Percentiles rank a stretch among this genome's conserved stretches.
Conservation (phyloP, 35 echinoderm and acorn worm genomes). For the Lytechinus variegatus region DNA sequence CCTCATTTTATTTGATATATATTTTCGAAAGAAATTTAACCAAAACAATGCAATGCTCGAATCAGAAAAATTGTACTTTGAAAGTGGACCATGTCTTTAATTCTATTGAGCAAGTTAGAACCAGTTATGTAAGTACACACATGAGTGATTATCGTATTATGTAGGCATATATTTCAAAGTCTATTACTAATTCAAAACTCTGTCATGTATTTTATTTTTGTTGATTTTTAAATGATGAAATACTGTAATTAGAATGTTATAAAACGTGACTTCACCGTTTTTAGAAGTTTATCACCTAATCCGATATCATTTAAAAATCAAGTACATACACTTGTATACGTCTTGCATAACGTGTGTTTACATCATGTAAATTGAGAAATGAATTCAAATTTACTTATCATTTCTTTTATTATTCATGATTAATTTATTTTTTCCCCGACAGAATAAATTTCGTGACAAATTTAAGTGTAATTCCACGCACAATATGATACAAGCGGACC, state of each 20-base stretch:
- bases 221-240: neutral
- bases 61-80: neutral
- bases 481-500: too few relatives aligned
- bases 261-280: neutral
- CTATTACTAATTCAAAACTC: neutral
- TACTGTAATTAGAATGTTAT: neutral
- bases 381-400: too few relatives aligned
- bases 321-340: neutral
- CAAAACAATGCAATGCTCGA: neutral
- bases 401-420: neutral
- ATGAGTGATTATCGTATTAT: too few relatives aligned
- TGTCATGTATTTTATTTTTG: neutral
- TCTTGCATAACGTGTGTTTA: neutral
- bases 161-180: neutral
- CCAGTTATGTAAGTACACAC: too few relatives aligned
- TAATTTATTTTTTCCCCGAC: neutral
- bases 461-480: too few relatives aligned
- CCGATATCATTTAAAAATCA: too few relatives aligned
- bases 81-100: neutral
- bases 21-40: neutral
- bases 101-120: neutral
- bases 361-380: neutral
- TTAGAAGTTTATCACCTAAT: too few relatives aligned
- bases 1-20: neutral
- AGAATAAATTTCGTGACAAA: neutral